Evolutionary conservation across 2,888 invertebrate species (phyloP).

Genomic region (Caradrina clavipalpis): DNA sequence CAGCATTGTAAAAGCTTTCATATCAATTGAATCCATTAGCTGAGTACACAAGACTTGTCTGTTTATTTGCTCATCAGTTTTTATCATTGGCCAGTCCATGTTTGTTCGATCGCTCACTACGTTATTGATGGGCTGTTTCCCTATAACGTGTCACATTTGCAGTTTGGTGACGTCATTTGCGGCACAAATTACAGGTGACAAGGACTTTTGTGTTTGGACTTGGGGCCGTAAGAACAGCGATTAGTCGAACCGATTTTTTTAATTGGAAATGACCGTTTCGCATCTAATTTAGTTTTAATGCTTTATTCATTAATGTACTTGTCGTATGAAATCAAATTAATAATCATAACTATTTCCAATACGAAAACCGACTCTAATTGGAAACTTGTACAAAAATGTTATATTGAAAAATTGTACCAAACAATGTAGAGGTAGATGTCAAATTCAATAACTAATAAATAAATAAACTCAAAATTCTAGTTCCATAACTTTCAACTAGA

Average conservation of each 20-base stretch:
- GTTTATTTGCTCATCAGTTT: conserved; percentile 91
- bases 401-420: too few relatives aligned
- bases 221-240: conserved; percentile 48
- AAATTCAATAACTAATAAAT: neutral
- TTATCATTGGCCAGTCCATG: conserved; percentile 89
- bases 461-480: neutral
- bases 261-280: too few relatives aligned
- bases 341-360: neutral
- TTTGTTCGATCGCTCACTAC: conserved; percentile 89
- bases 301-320: too few relatives aligned
- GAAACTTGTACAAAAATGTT: neutral
- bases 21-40: conserved; percentile 91
- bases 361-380: neutral
- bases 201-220: conserved; percentile 60
- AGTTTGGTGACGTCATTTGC: conserved; percentile 67
- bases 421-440: neutral
- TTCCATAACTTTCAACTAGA: conserved; percentile 49
- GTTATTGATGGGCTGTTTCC: conserved; percentile 88
- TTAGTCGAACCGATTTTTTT: conserved; percentile 1
- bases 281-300: too few relatives aligned
- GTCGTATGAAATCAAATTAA: too few relatives aligned
- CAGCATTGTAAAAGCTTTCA: conserved; percentile 90
- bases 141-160: conserved; percentile 75
- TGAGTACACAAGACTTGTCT: conserved; percentile 89
- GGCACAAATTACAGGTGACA: conserved; percentile 70